These are phyloP conservation scores for Hymenochirus boettgeri DNA, from an alignment of 2,113 vertebrate species.

Conservation along the genomic window DNA sequence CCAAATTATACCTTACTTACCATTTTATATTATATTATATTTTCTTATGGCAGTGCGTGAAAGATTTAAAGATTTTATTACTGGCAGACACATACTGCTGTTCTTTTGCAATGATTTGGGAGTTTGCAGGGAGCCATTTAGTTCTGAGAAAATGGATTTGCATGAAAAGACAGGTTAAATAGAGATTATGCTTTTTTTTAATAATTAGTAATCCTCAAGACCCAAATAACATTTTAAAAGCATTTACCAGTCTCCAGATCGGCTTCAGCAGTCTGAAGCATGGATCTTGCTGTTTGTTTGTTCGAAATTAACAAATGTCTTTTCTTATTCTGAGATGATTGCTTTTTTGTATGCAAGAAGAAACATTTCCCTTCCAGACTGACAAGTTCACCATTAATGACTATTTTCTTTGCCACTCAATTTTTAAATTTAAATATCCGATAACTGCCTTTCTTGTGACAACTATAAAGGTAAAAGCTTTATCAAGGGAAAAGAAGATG, in stretches of 20 bases:
- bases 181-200: neutral
- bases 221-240: neutral
- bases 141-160: neutral
- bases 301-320: slow-evolving; percentile 18
- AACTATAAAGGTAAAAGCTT: slow-evolving; percentile 29
- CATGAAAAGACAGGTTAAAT: neutral
- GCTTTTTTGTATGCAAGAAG: slow-evolving; percentile 18
- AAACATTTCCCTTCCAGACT: slow-evolving; percentile 24
- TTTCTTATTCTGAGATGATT: slow-evolving; percentile 28
- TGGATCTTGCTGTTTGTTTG: slow-evolving; percentile 12
- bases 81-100: too few species aligned
- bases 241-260: neutral
- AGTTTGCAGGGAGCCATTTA: neutral
- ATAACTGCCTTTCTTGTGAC: slow-evolving; percentile 38
- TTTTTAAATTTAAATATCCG: slow-evolving; percentile 36
- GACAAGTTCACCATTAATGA: slow-evolving; percentile 40
- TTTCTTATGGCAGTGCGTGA: too few species aligned
- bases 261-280: slow-evolving; percentile 1
- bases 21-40: too few species aligned
- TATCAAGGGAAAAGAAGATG: slow-evolving; percentile 36
- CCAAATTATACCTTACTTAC: too few species aligned
- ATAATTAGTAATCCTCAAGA: neutral
- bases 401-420: slow-evolving; percentile 32
- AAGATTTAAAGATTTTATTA: too few species aligned
- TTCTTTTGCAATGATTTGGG: too few species aligned